Evolutionary conservation across 2,113 vertebrate species (phyloP).

Genomic region (Puffinus mauretanicus): DNA sequence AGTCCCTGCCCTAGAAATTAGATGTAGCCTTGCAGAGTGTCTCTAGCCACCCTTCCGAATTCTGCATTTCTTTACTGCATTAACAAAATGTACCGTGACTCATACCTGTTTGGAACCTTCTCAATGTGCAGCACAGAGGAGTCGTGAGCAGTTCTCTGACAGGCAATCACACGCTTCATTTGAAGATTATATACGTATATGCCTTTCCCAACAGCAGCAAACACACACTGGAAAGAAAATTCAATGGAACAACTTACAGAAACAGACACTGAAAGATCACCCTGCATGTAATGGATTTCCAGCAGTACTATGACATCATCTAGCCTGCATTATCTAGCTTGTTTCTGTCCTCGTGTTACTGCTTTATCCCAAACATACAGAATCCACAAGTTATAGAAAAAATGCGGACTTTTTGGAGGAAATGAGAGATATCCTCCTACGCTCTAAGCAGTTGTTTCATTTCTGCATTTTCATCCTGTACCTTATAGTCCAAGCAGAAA

Average conservation of each 20-base stretch:
- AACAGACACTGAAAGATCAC: conserved; percentile 24
- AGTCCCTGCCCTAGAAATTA: not conserved
- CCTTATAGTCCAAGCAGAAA: not conserved
- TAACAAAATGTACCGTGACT: not conserved
- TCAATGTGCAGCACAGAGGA: conserved; percentile 86
- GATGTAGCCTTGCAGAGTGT: not conserved
- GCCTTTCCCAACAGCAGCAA: conserved; percentile 91
- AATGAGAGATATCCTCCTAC: not conserved
- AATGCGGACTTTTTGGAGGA: not conserved
- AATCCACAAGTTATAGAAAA: not conserved
- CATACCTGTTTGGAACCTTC: conserved; percentile 79
- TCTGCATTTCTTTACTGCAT: not conserved
- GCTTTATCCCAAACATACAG: not conserved
- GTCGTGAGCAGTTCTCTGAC: conserved; percentile 90
- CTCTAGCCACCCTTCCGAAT: not conserved
- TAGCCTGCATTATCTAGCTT: not conserved
- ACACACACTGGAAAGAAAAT: conserved; percentile 78
- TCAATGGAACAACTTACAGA: conserved; percentile 53
- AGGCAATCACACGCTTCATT: conserved; percentile 86
- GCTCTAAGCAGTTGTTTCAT: not conserved
- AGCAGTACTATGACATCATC: not conserved
- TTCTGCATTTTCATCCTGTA: not conserved
- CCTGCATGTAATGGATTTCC: conserved; percentile 21
- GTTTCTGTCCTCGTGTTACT: not conserved
- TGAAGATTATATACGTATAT: conserved; percentile 89